Conservation (phyloP, 2,797 vertebrate species). For the Galaxias olidus region DNA sequence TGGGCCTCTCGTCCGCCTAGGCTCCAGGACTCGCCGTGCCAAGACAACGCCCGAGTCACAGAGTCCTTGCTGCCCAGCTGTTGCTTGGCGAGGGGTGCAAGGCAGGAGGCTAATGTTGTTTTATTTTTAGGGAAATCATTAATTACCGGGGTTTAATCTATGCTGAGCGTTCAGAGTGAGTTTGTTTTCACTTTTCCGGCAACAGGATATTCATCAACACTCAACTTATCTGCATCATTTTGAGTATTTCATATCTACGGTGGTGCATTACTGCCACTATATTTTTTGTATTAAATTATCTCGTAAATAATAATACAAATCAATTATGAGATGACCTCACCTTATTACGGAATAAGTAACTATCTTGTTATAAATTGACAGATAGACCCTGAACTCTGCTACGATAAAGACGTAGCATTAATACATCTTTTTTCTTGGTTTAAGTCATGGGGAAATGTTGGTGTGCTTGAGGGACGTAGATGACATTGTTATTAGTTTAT, state of each 20-base stretch:
- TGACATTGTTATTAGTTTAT: too few species aligned
- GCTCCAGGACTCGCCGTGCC: constrained; percentile 51
- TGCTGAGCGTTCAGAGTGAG: constrained; percentile 25
- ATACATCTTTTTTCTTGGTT: too few species aligned
- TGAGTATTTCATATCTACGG: neutral
- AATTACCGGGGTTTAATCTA: constrained; percentile 59
- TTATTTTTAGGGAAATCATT: constrained; percentile 78
- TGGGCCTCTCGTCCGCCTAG: constrained; percentile 43
- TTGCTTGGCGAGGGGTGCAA: constrained; percentile 58
- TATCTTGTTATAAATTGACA: too few species aligned
- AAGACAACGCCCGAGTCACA: constrained; percentile 67
- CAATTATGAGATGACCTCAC: too few species aligned
- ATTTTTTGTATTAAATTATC: too few species aligned
- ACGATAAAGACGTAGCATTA: too few species aligned
- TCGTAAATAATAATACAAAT: too few species aligned
- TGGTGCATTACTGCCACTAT: too few species aligned
- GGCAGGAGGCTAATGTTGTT: constrained; percentile 75
- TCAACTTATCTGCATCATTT: neutral
- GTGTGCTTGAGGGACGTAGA: too few species aligned
- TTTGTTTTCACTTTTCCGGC: constrained; percentile 19
- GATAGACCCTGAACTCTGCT: too few species aligned
- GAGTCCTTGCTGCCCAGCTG: constrained; percentile 75
- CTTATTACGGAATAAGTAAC: too few species aligned
- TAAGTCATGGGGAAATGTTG: too few species aligned
- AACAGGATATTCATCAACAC: neutral